A percentile compares a stretch with the other conserved stretches of the same genome.
Evolutionary conservation across 2,888 invertebrate species (phyloP).

Genomic region (Gerris lacustris): DNA sequence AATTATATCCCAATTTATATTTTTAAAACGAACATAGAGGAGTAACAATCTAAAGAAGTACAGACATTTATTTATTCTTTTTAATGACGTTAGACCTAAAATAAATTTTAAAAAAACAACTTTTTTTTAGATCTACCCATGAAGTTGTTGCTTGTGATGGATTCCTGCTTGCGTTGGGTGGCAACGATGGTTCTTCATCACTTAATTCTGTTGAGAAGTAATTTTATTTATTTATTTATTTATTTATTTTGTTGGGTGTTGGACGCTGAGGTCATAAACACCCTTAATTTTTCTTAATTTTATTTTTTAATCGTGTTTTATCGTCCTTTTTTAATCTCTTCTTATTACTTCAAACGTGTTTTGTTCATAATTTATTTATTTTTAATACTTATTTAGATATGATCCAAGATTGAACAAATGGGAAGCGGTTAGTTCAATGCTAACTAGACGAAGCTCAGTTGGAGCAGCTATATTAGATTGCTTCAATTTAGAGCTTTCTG

Average conservation of each 20-base stretch:
- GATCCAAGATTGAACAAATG: constrained; percentile 53
- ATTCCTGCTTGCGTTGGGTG: constrained; percentile 51
- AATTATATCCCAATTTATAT: no score
- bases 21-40: neutral
- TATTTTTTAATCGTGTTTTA: no score
- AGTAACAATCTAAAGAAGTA: neutral
- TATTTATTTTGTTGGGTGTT: neutral
- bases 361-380: no score
- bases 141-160: constrained; percentile 54
- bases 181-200: constrained; percentile 57
- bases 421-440: constrained; percentile 54
- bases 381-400: constrained; percentile 37
- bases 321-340: no score
- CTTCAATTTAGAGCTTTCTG: constrained; percentile 35
- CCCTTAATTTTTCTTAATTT: no score
- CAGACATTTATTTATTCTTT: neutral
- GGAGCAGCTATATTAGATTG: constrained; percentile 55
- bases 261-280: no score
- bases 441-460: constrained; percentile 49
- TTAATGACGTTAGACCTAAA: neutral
- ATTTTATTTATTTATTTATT: neutral
- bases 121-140: constrained; percentile 49
- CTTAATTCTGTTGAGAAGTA: constrained; percentile 50
- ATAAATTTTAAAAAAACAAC: neutral
- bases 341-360: no score